phyloP scores from a whole-genome alignment of 2,113 vertebrate species.

The Eleginops maclovinus region DNA sequence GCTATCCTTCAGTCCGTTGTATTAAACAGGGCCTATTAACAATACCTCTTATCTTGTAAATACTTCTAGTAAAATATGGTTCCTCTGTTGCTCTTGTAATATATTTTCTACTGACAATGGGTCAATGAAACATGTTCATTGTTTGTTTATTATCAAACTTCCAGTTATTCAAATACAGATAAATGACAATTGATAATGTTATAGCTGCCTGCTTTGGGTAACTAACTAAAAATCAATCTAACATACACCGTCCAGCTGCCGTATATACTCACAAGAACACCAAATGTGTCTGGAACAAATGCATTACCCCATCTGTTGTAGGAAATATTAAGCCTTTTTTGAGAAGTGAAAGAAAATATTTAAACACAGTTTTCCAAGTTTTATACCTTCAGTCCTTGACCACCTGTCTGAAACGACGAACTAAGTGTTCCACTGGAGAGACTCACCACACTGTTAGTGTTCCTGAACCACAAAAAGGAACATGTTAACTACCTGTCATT shows the following conservation, averaged over 20 bases:
- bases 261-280: background rate
- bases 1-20: slow-evolving; percentile 32
- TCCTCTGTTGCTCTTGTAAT: background rate
- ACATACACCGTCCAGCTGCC: background rate
- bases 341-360: background rate
- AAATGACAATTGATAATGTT: background rate
- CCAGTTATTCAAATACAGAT: background rate
- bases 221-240: background rate
- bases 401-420: background rate
- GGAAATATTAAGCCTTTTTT: background rate
- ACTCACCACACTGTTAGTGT: background rate
- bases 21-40: slow-evolving; percentile 30
- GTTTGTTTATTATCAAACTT: background rate
- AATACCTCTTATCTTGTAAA: background rate
- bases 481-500: background rate
- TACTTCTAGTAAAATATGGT: background rate
- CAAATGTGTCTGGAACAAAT: background rate
- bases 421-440: background rate
- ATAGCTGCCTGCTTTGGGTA: background rate
- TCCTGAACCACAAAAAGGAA: background rate
- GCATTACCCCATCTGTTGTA: background rate
- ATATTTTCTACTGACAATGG: background rate
- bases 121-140: background rate
- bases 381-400: background rate
- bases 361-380: background rate